These are phyloP conservation scores for Netelia fuscicornis DNA, from an alignment of 2,888 invertebrate genomes.

Conservation along the genomic window DNA sequence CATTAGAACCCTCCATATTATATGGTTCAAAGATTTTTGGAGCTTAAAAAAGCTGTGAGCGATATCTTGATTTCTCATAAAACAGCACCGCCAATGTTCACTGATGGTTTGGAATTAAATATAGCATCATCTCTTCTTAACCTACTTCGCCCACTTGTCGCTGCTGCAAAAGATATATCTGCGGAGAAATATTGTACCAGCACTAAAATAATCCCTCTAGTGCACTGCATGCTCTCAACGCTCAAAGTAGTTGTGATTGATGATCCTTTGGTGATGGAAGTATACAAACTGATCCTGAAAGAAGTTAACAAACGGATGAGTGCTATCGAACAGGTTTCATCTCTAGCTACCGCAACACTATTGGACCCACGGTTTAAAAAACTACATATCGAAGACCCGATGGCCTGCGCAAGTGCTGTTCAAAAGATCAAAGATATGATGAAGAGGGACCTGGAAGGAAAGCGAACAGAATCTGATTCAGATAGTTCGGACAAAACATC, in stretches of 20 bases:
- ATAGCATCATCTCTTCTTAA: slow-evolving; percentile 56
- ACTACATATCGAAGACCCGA: slow-evolving; percentile 33
- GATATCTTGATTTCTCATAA: slow-evolving; percentile 40
- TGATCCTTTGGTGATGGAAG: neutral
- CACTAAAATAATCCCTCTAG: slow-evolving; percentile 65
- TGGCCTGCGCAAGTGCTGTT: neutral
- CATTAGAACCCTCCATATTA: slow-evolving; percentile 67
- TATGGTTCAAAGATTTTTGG: slow-evolving; percentile 60
- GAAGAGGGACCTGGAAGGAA: neutral
- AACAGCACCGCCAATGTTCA: slow-evolving; percentile 59
- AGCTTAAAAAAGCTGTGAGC: slow-evolving; percentile 35
- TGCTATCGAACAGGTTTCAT: slow-evolving; percentile 65
- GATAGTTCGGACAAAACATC: no score
- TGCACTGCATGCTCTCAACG: slow-evolving; percentile 44
- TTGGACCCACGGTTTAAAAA: slow-evolving; percentile 75
- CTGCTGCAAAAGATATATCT: slow-evolving; percentile 62
- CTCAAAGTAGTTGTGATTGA: slow-evolving; percentile 35
- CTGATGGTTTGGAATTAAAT: slow-evolving; percentile 58
- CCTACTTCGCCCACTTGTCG: slow-evolving; percentile 60
- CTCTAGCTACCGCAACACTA: slow-evolving; percentile 72
- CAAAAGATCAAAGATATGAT: slow-evolving; percentile 23
- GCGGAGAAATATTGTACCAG: slow-evolving; percentile 65
- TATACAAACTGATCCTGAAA: neutral
- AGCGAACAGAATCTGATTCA: no score
- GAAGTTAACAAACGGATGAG: slow-evolving; percentile 66